These are phyloP conservation scores for Phodopus roborovskii DNA, from an alignment of 2,113 vertebrate genomes.

Conservation along the genomic window DNA sequence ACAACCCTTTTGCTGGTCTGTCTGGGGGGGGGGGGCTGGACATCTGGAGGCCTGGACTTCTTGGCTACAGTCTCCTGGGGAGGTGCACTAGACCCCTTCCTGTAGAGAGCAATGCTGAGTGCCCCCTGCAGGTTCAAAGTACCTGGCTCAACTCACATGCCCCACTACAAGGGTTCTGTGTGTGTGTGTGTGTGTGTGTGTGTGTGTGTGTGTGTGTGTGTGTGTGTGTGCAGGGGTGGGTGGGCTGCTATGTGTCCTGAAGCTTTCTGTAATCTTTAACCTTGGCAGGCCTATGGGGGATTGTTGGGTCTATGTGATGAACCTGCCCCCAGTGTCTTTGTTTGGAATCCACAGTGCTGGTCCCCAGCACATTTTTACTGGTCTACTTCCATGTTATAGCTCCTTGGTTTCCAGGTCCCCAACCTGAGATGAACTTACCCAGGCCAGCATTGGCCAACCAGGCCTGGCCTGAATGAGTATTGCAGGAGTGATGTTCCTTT, in stretches of 20 bases:
- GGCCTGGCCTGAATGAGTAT: background rate
- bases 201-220: too few relatives aligned
- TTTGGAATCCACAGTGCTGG: background rate
- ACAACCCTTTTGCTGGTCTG: accelerated
- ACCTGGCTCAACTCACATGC: background rate
- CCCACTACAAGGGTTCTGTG: too few relatives aligned
- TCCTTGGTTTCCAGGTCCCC: background rate
- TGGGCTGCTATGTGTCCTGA: background rate
- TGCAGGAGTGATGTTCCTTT: background rate
- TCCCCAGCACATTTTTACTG: background rate
- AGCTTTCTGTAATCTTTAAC: background rate
- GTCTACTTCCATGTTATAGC: too few relatives aligned
- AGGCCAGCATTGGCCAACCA: background rate
- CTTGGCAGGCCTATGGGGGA: background rate
- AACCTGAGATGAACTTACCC: background rate
- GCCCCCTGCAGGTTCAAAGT: background rate
- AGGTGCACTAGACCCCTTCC: background rate
- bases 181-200: background rate
- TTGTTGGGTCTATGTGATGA: background rate
- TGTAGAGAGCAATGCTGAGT: background rate
- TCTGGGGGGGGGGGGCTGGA: background rate
- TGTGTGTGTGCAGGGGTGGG: too few relatives aligned
- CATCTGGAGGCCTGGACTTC: background rate
- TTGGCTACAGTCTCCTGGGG: background rate
- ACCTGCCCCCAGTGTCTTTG: background rate